phyloP scores from a whole-genome alignment of 2,113 vertebrate genomes.

The Rhegmatorhina hoffmannsi region DNA sequence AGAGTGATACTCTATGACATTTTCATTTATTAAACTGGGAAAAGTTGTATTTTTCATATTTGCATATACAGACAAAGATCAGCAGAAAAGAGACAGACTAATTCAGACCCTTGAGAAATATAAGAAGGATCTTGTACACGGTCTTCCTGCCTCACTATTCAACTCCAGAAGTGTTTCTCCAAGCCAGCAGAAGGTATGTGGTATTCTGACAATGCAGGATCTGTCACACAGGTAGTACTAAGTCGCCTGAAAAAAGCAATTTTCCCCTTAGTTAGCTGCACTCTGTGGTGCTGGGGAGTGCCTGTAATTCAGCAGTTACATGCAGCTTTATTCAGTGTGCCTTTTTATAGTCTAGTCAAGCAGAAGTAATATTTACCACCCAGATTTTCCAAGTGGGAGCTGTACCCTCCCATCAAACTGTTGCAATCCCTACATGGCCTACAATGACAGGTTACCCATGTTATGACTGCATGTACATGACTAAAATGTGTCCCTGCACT shows the following conservation, averaged over 20 bases:
- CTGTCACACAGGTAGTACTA: background rate
- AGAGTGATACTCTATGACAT: background rate
- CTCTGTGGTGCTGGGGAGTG: background rate
- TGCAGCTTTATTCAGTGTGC: background rate
- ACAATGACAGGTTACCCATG: background rate
- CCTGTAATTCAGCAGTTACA: background rate
- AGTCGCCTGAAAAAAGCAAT: fast-evolving
- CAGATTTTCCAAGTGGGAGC: background rate
- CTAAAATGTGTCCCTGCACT: background rate
- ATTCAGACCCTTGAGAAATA: constrained; percentile 46
- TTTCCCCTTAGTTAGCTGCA: background rate
- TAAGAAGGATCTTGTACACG: background rate
- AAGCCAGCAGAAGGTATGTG: constrained; percentile 38
- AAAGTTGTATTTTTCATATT: background rate
- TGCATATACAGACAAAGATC: constrained; percentile 53
- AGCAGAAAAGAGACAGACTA: constrained; percentile 61
- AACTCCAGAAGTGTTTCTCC: constrained; percentile 32
- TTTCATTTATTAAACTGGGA: background rate
- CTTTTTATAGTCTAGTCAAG: background rate
- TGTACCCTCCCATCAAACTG: background rate
- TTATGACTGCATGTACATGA: background rate
- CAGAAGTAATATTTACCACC: background rate
- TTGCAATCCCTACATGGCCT: background rate
- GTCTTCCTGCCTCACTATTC: background rate
- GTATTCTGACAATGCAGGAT: fast-evolving